Percentiles rank a stretch among this genome's conserved stretches.
Conservation (phyloP, 2,888 invertebrate species). For the Sesia apiformis region DNA sequence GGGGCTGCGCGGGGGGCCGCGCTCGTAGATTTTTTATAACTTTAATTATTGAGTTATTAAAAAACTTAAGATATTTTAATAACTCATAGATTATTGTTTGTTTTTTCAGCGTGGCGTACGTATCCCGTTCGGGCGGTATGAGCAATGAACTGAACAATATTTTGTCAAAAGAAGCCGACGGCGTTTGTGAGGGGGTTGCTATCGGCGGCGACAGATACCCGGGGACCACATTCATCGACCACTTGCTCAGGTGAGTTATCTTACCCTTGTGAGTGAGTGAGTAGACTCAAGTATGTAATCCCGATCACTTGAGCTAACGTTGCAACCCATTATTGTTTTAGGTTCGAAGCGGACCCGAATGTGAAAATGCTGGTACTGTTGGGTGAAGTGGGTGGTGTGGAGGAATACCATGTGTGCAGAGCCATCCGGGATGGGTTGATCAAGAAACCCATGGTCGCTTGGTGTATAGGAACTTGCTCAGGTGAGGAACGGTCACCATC, state of each 20-base stretch:
- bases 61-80: no score
- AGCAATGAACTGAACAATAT: constrained; percentile 99
- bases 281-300: background rate
- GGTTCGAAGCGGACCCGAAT: constrained; percentile 83
- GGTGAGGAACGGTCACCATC: constrained; percentile 42
- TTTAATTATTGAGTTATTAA: no score
- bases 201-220: constrained; percentile 99
- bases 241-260: constrained; percentile 82
- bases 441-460: constrained; percentile 96
- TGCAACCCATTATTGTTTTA: constrained; percentile 11
- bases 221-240: constrained; percentile 98
- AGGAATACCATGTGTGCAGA: constrained; percentile 96
- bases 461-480: constrained; percentile 97
- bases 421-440: constrained; percentile 87
- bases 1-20: no score
- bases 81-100: background rate
- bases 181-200: constrained; percentile 97
- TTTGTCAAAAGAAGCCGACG: constrained; percentile 95
- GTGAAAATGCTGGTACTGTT: constrained; percentile 96
- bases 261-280: background rate
- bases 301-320: background rate
- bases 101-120: constrained; percentile 91
- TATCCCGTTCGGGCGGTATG: constrained; percentile 99
- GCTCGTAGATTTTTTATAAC: no score
- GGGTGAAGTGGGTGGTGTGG: constrained; percentile 98